Base-by-base conservation (phyloP, 2,113 vertebrate species). In the Microtus oregoni region DNA sequence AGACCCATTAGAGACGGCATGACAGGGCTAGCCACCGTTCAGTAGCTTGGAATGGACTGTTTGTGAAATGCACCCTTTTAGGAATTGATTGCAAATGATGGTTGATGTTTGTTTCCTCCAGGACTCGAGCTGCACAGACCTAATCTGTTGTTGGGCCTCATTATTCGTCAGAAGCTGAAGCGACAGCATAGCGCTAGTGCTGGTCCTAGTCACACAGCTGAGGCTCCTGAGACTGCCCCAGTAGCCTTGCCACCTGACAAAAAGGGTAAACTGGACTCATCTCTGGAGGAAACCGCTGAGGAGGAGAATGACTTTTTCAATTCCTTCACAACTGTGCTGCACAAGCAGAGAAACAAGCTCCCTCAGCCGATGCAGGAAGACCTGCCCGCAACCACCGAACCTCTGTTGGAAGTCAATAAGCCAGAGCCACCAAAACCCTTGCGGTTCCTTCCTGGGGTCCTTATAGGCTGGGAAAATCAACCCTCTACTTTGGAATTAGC, bases 91-190 rank as follows among this genome's bases (percentile, higher is more conserved):
- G 22, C 75, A 91, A 94, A 24, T 82, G 70, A 88, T 96, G 82
- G 44, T 89, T 97, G 50, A 50, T 98, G 30, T 97, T 98, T 70
- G 86, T 98, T 98, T 98, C 98, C 97, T 83, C 87, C 98, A 99
- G 99, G 99, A 44, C 99, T 99, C 96, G 99, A 99, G 98, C 98
- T 98, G 73, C 99, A 99, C 97, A 99, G 99, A 97, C 98, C 99
- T 95, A 99, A 99, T 98, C 98, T 99, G 13, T 99, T 99, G 75
- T 98, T 99, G 91, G 99, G 99, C 90, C 98, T 99, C 90, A 99
- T 99, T 93, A 99, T 99, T 97, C 99, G 99, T 73, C 99, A 99
- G 92, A 99, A 99, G 97, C 98, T 99, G 38, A 99, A 99, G 98
- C 99, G 99, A 44, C 99, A 99, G 91, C 99, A 98, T 20, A 94